Evolutionary conservation across 23 tunicate species (phyloP).

Genomic region (Styela plicata): DNA sequence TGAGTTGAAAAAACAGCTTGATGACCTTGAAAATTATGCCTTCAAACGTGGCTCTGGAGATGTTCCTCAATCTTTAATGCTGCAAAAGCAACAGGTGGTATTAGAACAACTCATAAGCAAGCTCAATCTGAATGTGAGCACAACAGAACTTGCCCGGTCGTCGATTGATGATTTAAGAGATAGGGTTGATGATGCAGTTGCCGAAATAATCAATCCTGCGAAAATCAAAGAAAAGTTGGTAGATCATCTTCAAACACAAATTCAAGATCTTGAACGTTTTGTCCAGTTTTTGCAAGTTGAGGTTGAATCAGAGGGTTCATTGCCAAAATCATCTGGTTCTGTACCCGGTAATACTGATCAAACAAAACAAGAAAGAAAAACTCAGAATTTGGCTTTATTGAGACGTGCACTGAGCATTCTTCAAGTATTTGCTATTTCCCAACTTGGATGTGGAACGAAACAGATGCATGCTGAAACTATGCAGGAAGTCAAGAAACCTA

Average conservation of each 20-base stretch:
- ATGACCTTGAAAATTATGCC: slow-evolving; percentile 87
- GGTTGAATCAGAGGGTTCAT: slow-evolving; percentile 51
- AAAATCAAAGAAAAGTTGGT: slow-evolving; percentile 80
- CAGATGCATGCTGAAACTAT: slow-evolving; percentile 1
- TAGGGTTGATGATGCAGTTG: slow-evolving; percentile 81
- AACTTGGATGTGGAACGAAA: slow-evolving; percentile 66
- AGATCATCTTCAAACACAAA: slow-evolving; percentile 90
- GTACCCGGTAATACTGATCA: slow-evolving; percentile 30
- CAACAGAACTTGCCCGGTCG: slow-evolving; percentile 56
- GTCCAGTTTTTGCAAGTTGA: slow-evolving; percentile 86
- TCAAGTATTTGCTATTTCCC: slow-evolving; percentile 74
- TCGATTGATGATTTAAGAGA: slow-evolving; percentile 75
- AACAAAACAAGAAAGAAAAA: slow-evolving; percentile 17
- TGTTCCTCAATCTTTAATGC: slow-evolving; percentile 83
- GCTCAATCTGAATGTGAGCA: slow-evolving; percentile 53
- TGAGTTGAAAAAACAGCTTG: slow-evolving; percentile 79
- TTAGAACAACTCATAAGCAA: slow-evolving; percentile 53
- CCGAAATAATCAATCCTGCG: slow-evolving; percentile 87
- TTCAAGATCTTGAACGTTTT: slow-evolving; percentile 91
- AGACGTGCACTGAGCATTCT: slow-evolving; percentile 56
- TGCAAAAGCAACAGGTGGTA: slow-evolving; percentile 83
- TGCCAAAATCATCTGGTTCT: slow-evolving; percentile 61
- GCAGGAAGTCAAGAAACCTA: slow-evolving; percentile 25
- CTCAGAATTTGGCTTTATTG: slow-evolving; percentile 47
- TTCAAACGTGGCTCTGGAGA: slow-evolving; percentile 84